Percentiles rank a stretch among this genome's conserved stretches.
Conservation (phyloP, 2,113 vertebrate genomes). For the Oenanthe oenanthe region DNA sequence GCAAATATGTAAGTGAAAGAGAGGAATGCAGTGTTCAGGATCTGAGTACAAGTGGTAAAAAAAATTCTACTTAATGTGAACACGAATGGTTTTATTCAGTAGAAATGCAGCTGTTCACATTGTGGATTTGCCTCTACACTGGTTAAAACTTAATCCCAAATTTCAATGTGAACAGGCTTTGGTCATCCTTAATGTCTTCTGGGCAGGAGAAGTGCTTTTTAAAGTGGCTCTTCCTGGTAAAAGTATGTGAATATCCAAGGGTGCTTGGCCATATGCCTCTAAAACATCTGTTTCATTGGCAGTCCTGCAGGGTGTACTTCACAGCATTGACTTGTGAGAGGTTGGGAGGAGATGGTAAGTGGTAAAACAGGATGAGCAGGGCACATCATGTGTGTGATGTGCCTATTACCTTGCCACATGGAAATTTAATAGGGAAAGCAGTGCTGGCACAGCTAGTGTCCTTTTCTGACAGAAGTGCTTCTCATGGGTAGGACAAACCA, state of each 20-base stretch:
- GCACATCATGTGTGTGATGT: too few relatives aligned
- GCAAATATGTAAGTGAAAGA: not conserved
- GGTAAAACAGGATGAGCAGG: not conserved
- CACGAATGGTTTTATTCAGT: not conserved
- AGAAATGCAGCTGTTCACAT: not conserved
- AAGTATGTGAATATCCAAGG: not conserved
- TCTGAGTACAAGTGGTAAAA: not conserved
- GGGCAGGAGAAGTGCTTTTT: not conserved
- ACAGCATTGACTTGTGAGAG: not conserved
- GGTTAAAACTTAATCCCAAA: not conserved
- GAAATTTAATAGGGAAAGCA: not conserved
- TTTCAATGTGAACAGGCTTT: not conserved
- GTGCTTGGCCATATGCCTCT: accelerated
- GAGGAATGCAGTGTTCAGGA: not conserved
- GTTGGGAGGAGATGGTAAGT: not conserved
- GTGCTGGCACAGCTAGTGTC: not conserved
- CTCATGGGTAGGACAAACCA: not conserved
- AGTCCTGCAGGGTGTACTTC: not conserved
- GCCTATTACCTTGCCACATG: not conserved
- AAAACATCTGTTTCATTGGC: not conserved
- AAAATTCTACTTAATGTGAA: not conserved
- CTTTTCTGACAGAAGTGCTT: not conserved
- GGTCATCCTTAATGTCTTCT: not conserved
- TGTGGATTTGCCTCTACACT: not conserved
- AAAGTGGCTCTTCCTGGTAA: not conserved